Evolutionary conservation across 2,888 invertebrate species (phyloP).

Genomic region (Xestobium rufovillosum): DNA sequence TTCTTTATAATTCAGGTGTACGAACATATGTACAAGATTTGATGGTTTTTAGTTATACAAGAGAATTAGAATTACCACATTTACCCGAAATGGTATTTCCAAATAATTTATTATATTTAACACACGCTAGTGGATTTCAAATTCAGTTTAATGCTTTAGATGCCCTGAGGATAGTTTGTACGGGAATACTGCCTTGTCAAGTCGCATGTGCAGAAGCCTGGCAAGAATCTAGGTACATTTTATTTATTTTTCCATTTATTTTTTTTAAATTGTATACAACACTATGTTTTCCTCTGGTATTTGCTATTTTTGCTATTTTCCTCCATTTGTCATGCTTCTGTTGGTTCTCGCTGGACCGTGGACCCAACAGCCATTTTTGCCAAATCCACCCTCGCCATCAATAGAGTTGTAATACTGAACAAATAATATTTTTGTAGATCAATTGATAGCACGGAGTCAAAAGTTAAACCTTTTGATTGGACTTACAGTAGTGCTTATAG

Average conservation of each 20-base stretch:
- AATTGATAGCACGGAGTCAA: conserved; percentile 59
- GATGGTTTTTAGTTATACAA: conserved; percentile 56
- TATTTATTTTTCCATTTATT: no score
- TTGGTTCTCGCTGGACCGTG: no score
- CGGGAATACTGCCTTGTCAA: conserved; percentile 65
- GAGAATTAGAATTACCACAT: conserved; percentile 73
- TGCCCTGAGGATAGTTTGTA: conserved; percentile 74
- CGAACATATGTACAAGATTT: conserved; percentile 8
- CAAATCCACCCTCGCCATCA: not conserved
- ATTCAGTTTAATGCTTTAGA: conserved; percentile 87
- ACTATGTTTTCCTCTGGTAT: no score
- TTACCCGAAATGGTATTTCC: conserved; percentile 99
- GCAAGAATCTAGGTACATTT: conserved; percentile 75
- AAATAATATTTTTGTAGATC: conserved; percentile 50
- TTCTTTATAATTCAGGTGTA: conserved; percentile 4
- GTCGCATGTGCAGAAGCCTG: conserved; percentile 88
- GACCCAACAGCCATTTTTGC: not conserved
- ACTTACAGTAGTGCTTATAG: conserved; percentile 90
- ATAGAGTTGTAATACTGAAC: not conserved
- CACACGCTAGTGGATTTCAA: conserved; percentile 58
- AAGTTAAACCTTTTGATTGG: conserved; percentile 93
- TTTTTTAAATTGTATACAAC: no score
- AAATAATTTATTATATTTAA: conserved; percentile 70
- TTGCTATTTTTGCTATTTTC: no score
- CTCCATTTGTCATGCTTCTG: no score